phyloP scores from a whole-genome alignment of 2,797 vertebrate genomes.

The Adelosebastes latens region DNA sequence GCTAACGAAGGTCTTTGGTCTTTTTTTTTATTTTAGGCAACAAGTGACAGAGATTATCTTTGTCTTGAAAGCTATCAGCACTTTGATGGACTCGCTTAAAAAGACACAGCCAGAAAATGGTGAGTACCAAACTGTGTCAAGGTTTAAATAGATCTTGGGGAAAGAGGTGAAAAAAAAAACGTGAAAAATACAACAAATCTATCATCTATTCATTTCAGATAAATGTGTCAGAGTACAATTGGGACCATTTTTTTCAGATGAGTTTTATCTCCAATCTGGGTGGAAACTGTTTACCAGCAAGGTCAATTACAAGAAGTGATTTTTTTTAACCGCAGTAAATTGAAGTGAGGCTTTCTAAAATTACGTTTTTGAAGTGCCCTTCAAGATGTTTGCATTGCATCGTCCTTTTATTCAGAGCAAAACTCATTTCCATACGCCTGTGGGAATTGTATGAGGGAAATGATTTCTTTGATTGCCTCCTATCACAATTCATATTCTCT shows the following conservation, averaged over 20 bases:
- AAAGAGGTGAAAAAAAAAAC: neutral
- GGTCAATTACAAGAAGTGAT: constrained; percentile 52
- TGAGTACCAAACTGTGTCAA: constrained; percentile 76
- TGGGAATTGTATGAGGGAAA: constrained; percentile 52
- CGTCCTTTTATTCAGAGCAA: constrained; percentile 28
- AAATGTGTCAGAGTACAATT: constrained; percentile 55
- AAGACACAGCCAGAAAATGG: constrained; percentile 99
- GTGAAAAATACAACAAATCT: neutral
- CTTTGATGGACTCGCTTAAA: constrained; percentile 99
- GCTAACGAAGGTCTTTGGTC: constrained; percentile 6
- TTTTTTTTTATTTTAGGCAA: constrained; percentile 84
- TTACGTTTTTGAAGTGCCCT: constrained; percentile 59
- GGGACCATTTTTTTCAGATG: constrained; percentile 50
- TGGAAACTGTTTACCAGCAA: constrained; percentile 50
- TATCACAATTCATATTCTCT: constrained; percentile 30
- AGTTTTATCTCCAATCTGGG: constrained; percentile 43
- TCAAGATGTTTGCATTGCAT: constrained; percentile 53
- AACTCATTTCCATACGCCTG: constrained; percentile 52
- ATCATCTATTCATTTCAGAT: constrained; percentile 41
- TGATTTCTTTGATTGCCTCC: constrained; percentile 64
- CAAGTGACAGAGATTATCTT: constrained; percentile 99
- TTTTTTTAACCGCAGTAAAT: constrained; percentile 23
- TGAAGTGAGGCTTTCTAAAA: constrained; percentile 45
- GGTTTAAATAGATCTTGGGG: constrained; percentile 1
- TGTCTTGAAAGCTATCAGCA: constrained; percentile 98